These are phyloP conservation scores for Sinocyclocheilus maitianheensis DNA, from an alignment of 2,113 vertebrate genomes.

Conservation along the genomic window DNA sequence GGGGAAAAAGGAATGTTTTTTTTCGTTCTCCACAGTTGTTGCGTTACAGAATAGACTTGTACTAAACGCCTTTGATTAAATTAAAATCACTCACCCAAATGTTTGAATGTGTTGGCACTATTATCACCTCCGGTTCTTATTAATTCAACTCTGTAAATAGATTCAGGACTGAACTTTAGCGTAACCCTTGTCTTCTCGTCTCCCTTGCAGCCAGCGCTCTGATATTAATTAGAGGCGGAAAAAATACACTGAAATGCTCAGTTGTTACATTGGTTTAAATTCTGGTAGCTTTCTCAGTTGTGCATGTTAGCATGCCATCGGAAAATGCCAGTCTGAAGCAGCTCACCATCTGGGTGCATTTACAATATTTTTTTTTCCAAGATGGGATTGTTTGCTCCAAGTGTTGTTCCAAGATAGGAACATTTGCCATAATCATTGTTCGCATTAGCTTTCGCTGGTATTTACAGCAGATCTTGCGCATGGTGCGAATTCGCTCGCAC, in stretches of 20 bases:
- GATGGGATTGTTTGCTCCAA: conserved; percentile 62
- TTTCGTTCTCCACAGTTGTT: conserved; percentile 35
- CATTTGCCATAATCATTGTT: conserved; percentile 75
- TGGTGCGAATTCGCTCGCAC: conserved; percentile 71
- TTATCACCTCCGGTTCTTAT: conserved; percentile 68
- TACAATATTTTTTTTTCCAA: conserved; percentile 59
- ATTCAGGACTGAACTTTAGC: conserved; percentile 65
- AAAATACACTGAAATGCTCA: background rate
- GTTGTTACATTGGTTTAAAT: conserved; percentile 54
- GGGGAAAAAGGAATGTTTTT: conserved; percentile 31
- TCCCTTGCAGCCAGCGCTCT: conserved; percentile 59
- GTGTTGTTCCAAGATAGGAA: conserved; percentile 41
- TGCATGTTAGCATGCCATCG: conserved; percentile 46
- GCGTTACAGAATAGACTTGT: conserved; percentile 52
- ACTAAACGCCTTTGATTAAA: conserved; percentile 66
- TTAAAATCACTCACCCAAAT: conserved; percentile 66
- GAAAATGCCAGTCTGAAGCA: conserved; percentile 37
- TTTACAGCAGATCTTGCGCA: conserved; percentile 47
- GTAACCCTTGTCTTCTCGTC: conserved; percentile 66
- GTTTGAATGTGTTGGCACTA: conserved; percentile 60
- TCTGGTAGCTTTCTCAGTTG: conserved; percentile 41
- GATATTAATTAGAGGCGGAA: conserved; percentile 67
- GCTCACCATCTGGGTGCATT: conserved; percentile 56
- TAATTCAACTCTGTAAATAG: conserved; percentile 69
- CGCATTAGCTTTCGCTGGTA: conserved; percentile 70